Percentiles rank a stretch among this genome's conserved stretches.
phyloP scores from a whole-genome alignment of 1,140 invertebrate genomes.

The Helicorthomorpha holstii region DNA sequence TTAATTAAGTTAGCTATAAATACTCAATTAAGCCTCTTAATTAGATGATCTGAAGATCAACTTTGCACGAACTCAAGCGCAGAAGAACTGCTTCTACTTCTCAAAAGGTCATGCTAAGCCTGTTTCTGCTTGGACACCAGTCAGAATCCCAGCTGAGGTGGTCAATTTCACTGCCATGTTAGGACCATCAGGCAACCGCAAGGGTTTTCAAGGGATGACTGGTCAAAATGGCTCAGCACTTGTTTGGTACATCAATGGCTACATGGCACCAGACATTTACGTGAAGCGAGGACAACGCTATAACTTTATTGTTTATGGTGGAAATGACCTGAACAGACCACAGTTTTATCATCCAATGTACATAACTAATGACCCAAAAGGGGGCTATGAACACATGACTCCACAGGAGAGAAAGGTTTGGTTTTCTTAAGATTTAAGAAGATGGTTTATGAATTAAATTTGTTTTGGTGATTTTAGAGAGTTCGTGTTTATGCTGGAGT shows the following conservation, averaged over 20 bases:
- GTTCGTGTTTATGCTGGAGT: constrained; percentile 69
- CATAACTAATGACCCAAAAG: constrained; percentile 67
- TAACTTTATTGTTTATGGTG: constrained; percentile 59
- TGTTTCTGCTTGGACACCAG: constrained; percentile 47
- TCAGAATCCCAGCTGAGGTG: constrained; percentile 52
- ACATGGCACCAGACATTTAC: constrained; percentile 68
- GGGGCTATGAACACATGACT: constrained; percentile 54
- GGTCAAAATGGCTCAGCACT: constrained; percentile 24
- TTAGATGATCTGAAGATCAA: constrained; percentile 39
- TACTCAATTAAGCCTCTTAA: not conserved
- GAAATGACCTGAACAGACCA: constrained; percentile 74
- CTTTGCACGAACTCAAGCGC: constrained; percentile 32
- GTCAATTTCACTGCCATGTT: constrained; percentile 54
- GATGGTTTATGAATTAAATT: not conserved
- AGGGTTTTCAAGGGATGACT: constrained; percentile 59
- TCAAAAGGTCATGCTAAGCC: constrained; percentile 8
- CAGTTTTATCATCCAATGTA: constrained; percentile 82
- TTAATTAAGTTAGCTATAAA: not conserved
- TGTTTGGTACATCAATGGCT: constrained; percentile 73
- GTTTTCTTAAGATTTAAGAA: not conserved
- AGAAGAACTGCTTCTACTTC: constrained; percentile 22
- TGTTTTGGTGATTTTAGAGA: constrained; percentile 18
- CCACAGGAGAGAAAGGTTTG: constrained; percentile 43
- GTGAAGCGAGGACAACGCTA: constrained; percentile 69
- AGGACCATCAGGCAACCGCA: constrained; percentile 58